These are phyloP conservation scores for Romanogobio albipinnatus DNA, from an alignment of 2,113 vertebrate species.

Conservation along the genomic window DNA sequence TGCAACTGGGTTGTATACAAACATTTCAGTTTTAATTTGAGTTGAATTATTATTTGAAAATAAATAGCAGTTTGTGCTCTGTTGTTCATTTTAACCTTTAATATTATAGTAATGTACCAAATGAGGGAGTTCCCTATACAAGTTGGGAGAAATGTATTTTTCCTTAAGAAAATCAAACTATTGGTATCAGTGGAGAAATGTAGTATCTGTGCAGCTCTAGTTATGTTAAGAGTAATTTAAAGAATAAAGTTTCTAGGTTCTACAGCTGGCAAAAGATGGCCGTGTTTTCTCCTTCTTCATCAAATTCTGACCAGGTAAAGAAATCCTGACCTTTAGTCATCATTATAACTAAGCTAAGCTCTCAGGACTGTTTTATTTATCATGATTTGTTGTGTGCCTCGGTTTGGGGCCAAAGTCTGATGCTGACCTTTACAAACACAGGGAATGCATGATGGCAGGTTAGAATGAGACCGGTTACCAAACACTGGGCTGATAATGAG, in stretches of 20 bases:
- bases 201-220: too few relatives aligned
- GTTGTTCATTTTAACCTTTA: too few relatives aligned
- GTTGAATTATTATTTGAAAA: too few relatives aligned
- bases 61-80: too few relatives aligned
- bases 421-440: constrained; percentile 27
- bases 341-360: constrained; percentile 24
- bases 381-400: constrained; percentile 26
- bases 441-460: background rate
- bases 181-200: too few relatives aligned
- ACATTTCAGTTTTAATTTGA: too few relatives aligned
- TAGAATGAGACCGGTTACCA: background rate
- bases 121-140: too few relatives aligned
- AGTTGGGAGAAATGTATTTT: too few relatives aligned
- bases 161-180: too few relatives aligned
- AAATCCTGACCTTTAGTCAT: constrained; percentile 13
- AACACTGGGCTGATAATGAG: constrained; percentile 2
- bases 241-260: background rate
- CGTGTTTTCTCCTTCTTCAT: background rate
- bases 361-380: constrained; percentile 24
- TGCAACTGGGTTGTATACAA: too few relatives aligned
- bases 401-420: background rate
- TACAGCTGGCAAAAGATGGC: background rate
- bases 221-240: background rate
- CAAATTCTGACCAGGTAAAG: background rate
- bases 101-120: too few relatives aligned